Percentiles rank a stretch among this genome's conserved stretches.
These are phyloP conservation scores for Morone saxatilis DNA, from an alignment of 2,113 vertebrate species.

Conservation along the genomic window DNA sequence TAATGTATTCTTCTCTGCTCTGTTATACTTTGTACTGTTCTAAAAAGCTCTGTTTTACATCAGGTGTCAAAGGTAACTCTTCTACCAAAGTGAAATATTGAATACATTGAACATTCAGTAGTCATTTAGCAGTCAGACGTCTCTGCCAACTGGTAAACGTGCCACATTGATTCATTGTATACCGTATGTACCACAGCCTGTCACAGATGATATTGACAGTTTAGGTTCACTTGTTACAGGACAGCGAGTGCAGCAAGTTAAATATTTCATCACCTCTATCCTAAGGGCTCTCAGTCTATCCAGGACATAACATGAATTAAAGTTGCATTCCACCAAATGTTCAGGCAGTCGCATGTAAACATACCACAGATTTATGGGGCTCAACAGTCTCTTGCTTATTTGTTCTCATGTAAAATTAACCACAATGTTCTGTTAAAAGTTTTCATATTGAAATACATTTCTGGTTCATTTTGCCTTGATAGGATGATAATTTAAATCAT, in stretches of 20 bases:
- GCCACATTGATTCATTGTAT: background rate
- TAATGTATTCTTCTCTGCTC: conserved; percentile 8
- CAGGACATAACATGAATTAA: conserved; percentile 50
- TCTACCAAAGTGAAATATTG: background rate
- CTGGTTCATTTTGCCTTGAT: background rate
- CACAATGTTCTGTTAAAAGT: background rate
- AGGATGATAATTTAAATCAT: no score
- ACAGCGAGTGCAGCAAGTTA: conserved; percentile 18
- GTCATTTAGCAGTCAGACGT: background rate
- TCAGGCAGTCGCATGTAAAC: background rate
- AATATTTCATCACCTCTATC: conserved; percentile 60
- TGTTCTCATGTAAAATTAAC: conserved; percentile 19
- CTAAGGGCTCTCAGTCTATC: conserved; percentile 24
- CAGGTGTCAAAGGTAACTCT: background rate
- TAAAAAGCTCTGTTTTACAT: background rate
- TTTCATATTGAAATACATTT: background rate
- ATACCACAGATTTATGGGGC: conserved; percentile 19
- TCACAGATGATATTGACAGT: background rate
- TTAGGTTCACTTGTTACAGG: background rate
- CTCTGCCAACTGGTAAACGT: background rate
- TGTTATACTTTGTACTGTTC: background rate
- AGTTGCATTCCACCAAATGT: conserved; percentile 44
- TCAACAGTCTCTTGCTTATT: conserved; percentile 1
- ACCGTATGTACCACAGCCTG: background rate
- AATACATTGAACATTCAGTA: background rate